A percentile compares a stretch with the other conserved stretches of the same genome.
Conservation (phyloP, 2,797 vertebrate genomes). For the Fistularia tabacaria region DNA sequence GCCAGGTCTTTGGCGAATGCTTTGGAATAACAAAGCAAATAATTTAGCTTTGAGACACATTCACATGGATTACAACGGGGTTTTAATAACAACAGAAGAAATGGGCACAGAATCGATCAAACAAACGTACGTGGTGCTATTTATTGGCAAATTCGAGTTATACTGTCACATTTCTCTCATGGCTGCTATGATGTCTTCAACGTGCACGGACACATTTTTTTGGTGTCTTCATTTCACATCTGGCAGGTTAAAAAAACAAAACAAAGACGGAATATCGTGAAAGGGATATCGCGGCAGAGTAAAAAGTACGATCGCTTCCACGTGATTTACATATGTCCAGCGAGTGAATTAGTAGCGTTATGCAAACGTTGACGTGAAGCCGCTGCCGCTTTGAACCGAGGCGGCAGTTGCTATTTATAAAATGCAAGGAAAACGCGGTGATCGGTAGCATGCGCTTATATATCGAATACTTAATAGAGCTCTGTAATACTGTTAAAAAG, state of each 20-base stretch:
- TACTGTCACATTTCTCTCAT: too few relatives aligned
- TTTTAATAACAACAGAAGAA: too few relatives aligned
- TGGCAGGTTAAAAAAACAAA: neutral
- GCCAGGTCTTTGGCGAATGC: too few relatives aligned
- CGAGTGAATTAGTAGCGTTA: slow-evolving; percentile 48
- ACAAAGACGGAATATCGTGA: slow-evolving; percentile 34
- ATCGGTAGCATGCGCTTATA: slow-evolving; percentile 25
- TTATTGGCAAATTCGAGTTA: too few relatives aligned
- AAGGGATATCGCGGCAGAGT: slow-evolving; percentile 39
- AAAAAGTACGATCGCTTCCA: slow-evolving; percentile 32
- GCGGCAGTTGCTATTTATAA: slow-evolving; percentile 42
- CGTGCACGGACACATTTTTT: neutral
- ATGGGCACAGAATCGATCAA: too few relatives aligned
- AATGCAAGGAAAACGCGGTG: slow-evolving; percentile 48
- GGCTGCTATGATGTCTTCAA: too few relatives aligned
- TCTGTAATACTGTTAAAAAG: slow-evolving; percentile 45
- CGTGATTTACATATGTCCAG: slow-evolving; percentile 52
- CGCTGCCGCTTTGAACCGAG: slow-evolving; percentile 21
- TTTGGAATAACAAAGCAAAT: too few relatives aligned
- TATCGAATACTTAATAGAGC: slow-evolving; percentile 47
- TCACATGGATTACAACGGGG: too few relatives aligned
- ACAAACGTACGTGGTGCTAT: too few relatives aligned
- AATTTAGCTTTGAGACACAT: too few relatives aligned
- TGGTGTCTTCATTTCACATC: neutral
- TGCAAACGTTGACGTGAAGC: slow-evolving; percentile 49